phyloP scores from a whole-genome alignment of 37 sponge, comb jelly and placozoan genomes.

The Cladorhizidae sp. region DNA sequence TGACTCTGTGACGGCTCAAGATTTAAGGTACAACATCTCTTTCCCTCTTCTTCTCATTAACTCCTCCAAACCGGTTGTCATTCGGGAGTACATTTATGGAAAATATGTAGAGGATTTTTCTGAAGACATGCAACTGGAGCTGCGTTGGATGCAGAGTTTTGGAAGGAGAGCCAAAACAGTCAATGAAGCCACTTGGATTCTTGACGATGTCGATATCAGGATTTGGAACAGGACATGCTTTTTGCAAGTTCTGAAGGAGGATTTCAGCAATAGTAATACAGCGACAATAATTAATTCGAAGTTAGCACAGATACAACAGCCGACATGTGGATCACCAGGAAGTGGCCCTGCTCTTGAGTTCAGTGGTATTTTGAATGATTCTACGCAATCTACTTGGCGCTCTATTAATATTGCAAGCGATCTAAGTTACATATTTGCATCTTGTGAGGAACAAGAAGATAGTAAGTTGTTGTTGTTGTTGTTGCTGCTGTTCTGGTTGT shows the following conservation, averaged over 20 bases:
- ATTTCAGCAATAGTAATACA: not conserved
- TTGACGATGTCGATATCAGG: not conserved
- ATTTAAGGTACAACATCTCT: not conserved
- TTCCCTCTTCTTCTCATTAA: not conserved
- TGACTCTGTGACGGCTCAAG: not conserved
- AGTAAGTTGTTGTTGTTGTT: too few relatives aligned
- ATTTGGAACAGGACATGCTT: not conserved
- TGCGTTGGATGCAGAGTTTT: slow-evolving; percentile 20
- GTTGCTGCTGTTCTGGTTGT: too few relatives aligned
- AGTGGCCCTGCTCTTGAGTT: too few relatives aligned
- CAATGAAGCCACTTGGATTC: not conserved
- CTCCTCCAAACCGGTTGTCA: not conserved
- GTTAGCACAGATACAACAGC: too few relatives aligned
- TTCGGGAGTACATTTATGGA: slow-evolving; percentile 10
- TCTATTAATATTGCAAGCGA: too few relatives aligned
- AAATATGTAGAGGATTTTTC: not conserved
- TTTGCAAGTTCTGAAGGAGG: not conserved
- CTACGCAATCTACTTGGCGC: too few relatives aligned
- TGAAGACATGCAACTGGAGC: not conserved
- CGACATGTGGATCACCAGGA: too few relatives aligned
- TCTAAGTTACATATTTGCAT: too few relatives aligned
- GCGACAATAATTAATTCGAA: too few relatives aligned
- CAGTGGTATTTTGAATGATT: too few relatives aligned
- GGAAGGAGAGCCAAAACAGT: too few relatives aligned
- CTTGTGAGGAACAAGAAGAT: too few relatives aligned